Percentiles rank a stretch among this genome's conserved stretches.
Evolutionary conservation across 1,140 invertebrate genomes (phyloP).

Genomic region (Augochlora pura): DNA sequence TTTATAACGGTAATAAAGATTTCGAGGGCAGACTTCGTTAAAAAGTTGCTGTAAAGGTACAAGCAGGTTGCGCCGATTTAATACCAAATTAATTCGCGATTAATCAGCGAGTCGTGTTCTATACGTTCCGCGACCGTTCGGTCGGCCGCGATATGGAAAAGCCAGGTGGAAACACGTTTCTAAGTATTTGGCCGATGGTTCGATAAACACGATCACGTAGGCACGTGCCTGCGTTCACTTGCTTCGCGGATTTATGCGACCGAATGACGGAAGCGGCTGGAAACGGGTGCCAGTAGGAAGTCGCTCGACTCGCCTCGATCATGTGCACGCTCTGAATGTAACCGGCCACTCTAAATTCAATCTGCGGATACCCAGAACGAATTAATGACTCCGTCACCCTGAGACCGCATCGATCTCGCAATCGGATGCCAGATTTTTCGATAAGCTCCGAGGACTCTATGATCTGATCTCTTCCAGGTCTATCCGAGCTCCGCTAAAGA

Average conservation of each 20-base stretch:
- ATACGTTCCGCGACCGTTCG: neutral
- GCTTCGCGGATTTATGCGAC: conserved; percentile 33
- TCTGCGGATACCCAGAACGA: neutral
- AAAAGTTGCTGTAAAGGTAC: no score
- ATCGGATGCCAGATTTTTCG: conserved; percentile 8
- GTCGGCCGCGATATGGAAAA: neutral
- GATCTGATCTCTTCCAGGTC: no score
- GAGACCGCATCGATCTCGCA: neutral
- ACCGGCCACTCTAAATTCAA: conserved; percentile 24
- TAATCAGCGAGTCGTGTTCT: neutral
- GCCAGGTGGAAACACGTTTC: conserved; percentile 12
- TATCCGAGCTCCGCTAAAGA: no score
- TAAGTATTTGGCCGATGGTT: neutral
- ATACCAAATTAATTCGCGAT: neutral
- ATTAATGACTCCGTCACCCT: conserved; percentile 34
- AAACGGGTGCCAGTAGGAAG: conserved; percentile 17
- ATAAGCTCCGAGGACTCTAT: neutral
- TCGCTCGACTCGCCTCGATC: conserved; percentile 19
- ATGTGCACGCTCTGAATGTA: conserved; percentile 35
- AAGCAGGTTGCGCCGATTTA: neutral
- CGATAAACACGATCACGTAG: conserved; percentile 32
- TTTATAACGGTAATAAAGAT: no score
- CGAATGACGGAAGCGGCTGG: conserved; percentile 44
- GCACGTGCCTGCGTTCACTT: conserved; percentile 30
- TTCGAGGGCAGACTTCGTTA: no score